Evolutionary conservation across 2,888 invertebrate genomes (phyloP).

Genomic region (Dermolepida albohirtum): DNA sequence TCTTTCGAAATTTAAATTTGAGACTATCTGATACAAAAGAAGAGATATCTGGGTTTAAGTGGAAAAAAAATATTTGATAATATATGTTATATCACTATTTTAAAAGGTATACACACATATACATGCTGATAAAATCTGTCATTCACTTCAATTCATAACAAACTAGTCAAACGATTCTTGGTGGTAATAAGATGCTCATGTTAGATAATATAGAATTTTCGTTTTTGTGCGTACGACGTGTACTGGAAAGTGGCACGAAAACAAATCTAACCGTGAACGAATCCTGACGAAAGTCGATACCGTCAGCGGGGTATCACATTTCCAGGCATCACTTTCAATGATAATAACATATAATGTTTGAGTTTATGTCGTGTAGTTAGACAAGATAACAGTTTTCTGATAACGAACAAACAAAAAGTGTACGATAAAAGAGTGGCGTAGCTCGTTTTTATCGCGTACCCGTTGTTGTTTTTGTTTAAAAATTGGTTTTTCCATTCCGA

Average conservation of each 20-base stretch:
- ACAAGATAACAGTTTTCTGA: constrained; percentile 18
- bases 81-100: no score
- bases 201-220: no score
- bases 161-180: no score
- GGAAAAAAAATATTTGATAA: no score
- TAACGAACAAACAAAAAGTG: constrained; percentile 21
- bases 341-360: constrained; percentile 24
- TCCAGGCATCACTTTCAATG: constrained; percentile 19
- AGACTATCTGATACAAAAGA: no score
- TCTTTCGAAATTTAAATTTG: no score
- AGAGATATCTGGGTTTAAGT: no score
- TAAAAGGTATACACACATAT: no score
- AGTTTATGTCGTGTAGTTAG: constrained; percentile 25
- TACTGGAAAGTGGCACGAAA: constrained; percentile 3
- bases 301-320: constrained; percentile 18
- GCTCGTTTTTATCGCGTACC: constrained; percentile 5
- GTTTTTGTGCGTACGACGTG: no score
- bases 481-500: constrained; percentile 5
- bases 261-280: constrained; percentile 12
- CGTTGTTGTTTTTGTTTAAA: constrained; percentile 9
- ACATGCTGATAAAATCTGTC: no score
- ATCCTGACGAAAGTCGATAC: constrained; percentile 10
- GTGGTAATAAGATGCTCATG: no score
- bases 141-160: no score
- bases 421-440: constrained; percentile 3